Evolutionary conservation across 1,140 invertebrate species (phyloP).

Genomic region (Drosophila neocordata): DNA sequence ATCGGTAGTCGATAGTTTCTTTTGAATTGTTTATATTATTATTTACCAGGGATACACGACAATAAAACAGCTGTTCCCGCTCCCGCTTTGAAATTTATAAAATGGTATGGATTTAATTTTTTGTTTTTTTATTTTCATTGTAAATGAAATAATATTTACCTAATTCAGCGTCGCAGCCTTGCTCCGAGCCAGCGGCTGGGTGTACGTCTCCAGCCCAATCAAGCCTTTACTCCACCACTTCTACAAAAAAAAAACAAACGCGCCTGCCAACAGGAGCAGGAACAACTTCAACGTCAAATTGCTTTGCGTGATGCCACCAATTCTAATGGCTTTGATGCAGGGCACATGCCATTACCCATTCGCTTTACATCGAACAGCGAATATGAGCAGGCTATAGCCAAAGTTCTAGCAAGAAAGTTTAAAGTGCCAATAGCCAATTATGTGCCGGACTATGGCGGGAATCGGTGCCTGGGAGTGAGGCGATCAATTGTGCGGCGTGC

Average conservation of each 20-base stretch:
- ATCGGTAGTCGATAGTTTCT: no score
- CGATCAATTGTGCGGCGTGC: constrained; percentile 88
- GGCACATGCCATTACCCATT: constrained; percentile 39
- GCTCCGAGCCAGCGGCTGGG: constrained; percentile 70
- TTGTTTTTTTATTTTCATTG: not conserved
- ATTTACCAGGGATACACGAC: not conserved
- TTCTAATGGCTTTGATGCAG: not conserved
- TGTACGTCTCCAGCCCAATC: constrained; percentile 35
- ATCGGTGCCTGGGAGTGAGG: constrained; percentile 87
- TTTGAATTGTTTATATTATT: no score
- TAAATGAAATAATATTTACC: not conserved
- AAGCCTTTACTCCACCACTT: constrained; percentile 62
- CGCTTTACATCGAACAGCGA: constrained; percentile 82
- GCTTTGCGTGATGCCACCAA: constrained; percentile 44
- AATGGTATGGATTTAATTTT: constrained; percentile 44
- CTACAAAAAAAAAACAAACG: constrained; percentile 69
- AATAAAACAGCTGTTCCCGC: not conserved
- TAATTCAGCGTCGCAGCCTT: constrained; percentile 65
- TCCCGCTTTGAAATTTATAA: constrained; percentile 8
- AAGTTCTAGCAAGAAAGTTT: constrained; percentile 94
- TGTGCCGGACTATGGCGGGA: constrained; percentile 86
- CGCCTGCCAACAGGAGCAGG: constrained; percentile 57
- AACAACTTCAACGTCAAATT: constrained; percentile 34
- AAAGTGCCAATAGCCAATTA: constrained; percentile 98
- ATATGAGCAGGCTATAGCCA: constrained; percentile 88